Conservation (phyloP, 2,888 invertebrate species). For the Lithophane semibrunnea region DNA sequence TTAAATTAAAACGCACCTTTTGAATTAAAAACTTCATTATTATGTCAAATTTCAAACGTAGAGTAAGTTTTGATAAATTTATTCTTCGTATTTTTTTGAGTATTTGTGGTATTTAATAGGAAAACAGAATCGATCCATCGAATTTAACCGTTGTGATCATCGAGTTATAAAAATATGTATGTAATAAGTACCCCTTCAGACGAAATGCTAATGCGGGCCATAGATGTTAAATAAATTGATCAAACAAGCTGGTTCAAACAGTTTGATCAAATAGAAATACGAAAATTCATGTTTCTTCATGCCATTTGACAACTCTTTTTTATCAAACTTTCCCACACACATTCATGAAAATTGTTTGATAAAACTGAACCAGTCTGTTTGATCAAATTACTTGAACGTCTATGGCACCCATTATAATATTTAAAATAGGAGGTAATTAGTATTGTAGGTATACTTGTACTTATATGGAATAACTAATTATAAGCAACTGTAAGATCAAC, state of each 20-base stretch:
- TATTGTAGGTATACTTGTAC: neutral
- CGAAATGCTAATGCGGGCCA: neutral
- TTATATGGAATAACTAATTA: conserved; percentile 4
- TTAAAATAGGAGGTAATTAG: neutral
- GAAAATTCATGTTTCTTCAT: too few relatives aligned
- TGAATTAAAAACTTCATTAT: neutral
- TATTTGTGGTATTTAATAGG: neutral
- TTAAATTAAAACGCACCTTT: conserved; percentile 9
- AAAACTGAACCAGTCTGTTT: too few relatives aligned
- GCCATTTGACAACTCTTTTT: too few relatives aligned
- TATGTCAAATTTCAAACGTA: neutral
- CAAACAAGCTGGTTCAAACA: too few relatives aligned
- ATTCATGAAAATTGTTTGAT: too few relatives aligned
- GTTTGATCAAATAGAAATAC: too few relatives aligned
- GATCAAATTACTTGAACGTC: too few relatives aligned
- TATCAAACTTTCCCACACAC: too few relatives aligned
- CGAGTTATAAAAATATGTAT: conserved; percentile 1
- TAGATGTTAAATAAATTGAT: too few relatives aligned
- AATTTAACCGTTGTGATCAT: conserved; percentile 9
- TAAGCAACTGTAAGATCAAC: conserved; percentile 48
- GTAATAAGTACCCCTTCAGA: neutral
- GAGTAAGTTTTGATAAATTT: conserved; percentile 14
- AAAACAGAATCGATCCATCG: neutral
- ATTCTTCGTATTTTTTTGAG: conserved; percentile 15
- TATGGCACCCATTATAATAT: neutral